A percentile compares a stretch with the other conserved stretches of the same genome.
phyloP scores from a whole-genome alignment of 1,140 invertebrate genomes.

The Amyelois transitella region DNA sequence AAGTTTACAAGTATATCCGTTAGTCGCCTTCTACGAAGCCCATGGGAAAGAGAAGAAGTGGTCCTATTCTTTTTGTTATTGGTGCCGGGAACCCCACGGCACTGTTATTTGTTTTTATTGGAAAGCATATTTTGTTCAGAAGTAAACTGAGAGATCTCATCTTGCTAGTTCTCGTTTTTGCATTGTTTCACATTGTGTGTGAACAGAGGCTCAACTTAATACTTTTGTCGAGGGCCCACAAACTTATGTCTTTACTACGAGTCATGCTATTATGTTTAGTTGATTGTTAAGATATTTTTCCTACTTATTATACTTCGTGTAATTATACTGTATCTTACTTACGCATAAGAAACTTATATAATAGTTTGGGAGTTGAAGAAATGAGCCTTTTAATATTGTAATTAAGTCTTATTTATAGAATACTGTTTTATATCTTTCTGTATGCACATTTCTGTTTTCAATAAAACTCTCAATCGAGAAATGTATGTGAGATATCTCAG shows the following conservation, averaged over 20 bases:
- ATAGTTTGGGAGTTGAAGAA: not conserved
- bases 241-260: slow-evolving; percentile 11
- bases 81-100: too few species aligned
- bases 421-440: not conserved
- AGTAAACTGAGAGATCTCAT: too few species aligned
- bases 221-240: not conserved
- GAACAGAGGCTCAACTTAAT: not conserved
- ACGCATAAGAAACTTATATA: not conserved
- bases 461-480: not conserved
- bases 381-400: not conserved
- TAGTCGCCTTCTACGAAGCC: too few species aligned
- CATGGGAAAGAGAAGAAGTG: too few species aligned
- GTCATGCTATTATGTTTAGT: slow-evolving; percentile 11
- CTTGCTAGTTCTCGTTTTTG: too few species aligned
- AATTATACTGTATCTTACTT: not conserved
- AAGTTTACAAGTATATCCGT: too few species aligned
- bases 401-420: not conserved
- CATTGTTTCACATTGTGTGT: too few species aligned
- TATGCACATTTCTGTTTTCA: not conserved
- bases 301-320: not conserved
- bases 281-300: not conserved
- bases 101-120: too few species aligned
- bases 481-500: too few species aligned
- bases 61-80: too few species aligned
- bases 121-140: too few species aligned